Evolutionary conservation across 2,113 vertebrate genomes (phyloP).

Genomic region (Melanostigma gelatinosum): DNA sequence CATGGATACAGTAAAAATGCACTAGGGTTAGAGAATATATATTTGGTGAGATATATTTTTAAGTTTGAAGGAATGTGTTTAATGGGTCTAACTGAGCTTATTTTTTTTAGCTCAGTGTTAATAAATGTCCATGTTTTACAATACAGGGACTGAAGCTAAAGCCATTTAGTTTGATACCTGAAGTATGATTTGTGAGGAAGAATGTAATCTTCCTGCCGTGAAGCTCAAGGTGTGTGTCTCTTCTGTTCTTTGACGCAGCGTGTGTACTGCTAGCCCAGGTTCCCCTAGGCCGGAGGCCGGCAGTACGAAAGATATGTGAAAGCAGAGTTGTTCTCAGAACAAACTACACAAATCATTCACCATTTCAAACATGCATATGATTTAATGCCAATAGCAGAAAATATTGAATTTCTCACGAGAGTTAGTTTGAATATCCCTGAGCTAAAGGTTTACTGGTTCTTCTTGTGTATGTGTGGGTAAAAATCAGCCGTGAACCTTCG

Average conservation of each 20-base stretch:
- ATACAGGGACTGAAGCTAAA: background rate
- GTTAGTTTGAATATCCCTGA: conserved; percentile 66
- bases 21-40: background rate
- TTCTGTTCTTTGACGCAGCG: background rate
- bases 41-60: no score
- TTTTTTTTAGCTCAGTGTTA: background rate
- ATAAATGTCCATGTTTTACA: background rate
- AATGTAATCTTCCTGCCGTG: background rate
- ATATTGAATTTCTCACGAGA: conserved; percentile 61
- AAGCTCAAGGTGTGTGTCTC: background rate
- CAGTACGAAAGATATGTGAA: conserved; percentile 16
- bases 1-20: background rate
- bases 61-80: background rate
- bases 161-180: background rate
- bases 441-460: conserved; percentile 68
- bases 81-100: background rate
- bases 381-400: conserved; percentile 63
- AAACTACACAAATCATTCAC: conserved; percentile 50
- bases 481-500: conserved; percentile 68
- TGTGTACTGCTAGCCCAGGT: background rate
- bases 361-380: conserved; percentile 61
- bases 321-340: conserved; percentile 40
- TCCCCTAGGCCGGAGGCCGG: background rate
- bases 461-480: conserved; percentile 58
- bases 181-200: background rate